phyloP scores from a whole-genome alignment of 2,113 vertebrate genomes.

The Colaptes auratus region DNA sequence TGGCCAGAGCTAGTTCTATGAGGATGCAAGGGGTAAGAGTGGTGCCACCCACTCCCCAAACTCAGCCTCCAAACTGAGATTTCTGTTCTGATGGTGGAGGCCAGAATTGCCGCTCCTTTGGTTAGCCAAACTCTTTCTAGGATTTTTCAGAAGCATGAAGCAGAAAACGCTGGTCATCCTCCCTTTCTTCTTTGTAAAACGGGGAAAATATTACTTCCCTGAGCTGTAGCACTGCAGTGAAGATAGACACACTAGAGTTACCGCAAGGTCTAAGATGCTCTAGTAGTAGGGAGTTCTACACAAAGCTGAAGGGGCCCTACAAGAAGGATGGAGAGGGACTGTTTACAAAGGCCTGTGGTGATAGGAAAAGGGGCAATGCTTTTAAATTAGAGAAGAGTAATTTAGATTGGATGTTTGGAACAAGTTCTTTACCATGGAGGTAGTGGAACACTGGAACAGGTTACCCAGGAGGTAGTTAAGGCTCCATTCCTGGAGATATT shows the following conservation, averaged over 20 bases:
- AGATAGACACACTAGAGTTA: background rate
- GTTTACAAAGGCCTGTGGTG: too few relatives aligned
- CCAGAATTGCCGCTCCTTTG: background rate
- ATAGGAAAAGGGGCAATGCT: too few relatives aligned
- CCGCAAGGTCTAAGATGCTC: background rate
- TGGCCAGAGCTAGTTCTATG: background rate
- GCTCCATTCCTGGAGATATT: too few relatives aligned
- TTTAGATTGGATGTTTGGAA: too few relatives aligned
- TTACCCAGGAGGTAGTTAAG: too few relatives aligned
- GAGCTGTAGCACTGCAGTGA: background rate
- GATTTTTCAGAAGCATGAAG: background rate
- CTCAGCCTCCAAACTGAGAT: background rate
- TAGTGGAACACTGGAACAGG: too few relatives aligned
- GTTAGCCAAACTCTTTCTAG: background rate
- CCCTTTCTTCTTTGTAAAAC: background rate
- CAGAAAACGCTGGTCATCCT: background rate
- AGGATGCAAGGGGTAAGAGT: background rate
- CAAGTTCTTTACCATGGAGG: too few relatives aligned
- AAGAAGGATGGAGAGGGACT: too few relatives aligned
- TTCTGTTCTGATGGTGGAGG: background rate
- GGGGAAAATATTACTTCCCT: background rate
- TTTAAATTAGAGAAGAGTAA: too few relatives aligned
- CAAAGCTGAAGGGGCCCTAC: background rate
- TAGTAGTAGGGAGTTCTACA: background rate
- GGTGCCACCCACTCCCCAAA: accelerated